Evolutionary conservation across 1,140 invertebrate species (phyloP), one percentile per base, ranked within the genome.

Genomic region (Stegodyphus mimosarum): DNA sequence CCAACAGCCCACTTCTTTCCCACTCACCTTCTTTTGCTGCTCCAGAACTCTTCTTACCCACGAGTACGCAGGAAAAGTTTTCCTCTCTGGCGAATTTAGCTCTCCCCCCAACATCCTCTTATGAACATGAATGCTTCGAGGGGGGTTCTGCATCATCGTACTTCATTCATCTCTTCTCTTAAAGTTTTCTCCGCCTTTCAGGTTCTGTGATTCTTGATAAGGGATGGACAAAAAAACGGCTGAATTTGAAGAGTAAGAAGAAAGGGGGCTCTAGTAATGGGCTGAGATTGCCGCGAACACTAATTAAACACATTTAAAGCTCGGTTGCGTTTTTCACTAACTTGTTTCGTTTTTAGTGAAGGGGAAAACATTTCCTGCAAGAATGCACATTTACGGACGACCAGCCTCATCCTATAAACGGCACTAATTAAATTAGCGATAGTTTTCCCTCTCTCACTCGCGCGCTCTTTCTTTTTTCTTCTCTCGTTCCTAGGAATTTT

Each of bases 251-350:
- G 75, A 77, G 83, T 53, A 78, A 86, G 83, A 72, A 86, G 83
- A 84, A 76, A 84, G 83, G 67, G 67, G 52, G 50, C 75, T 86
- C 75, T 78, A 86, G 83, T 86, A 86, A 86, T 86, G 83, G 83
- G 83, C 83, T 86, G 83, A 86, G 83, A 86, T 86, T 86, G 83
- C 83, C 83, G 74, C 83, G 83, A 86, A 86, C 83, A 86, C 83
- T 86, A 86, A 86, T 86, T 86, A 86, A 86, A 86, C 83, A 86
- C 83, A 86, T 86, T 86, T 86, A 86, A 86, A 86, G 83, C 83
- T 86, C 83, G 66, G 83, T 86, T 86, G 83, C 83, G 83, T 86
- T 86, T 86, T 86, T 86, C 83, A 86, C 83, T 86, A 86, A 86
- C 83, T 86, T 86, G 83, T 86, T 86, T 86, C 83, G 83, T 86